A percentile compares a stretch with the other conserved stretches of the same genome.
Conservation (phyloP, 2,888 invertebrate genomes). For the Saturnia pavonia region DNA sequence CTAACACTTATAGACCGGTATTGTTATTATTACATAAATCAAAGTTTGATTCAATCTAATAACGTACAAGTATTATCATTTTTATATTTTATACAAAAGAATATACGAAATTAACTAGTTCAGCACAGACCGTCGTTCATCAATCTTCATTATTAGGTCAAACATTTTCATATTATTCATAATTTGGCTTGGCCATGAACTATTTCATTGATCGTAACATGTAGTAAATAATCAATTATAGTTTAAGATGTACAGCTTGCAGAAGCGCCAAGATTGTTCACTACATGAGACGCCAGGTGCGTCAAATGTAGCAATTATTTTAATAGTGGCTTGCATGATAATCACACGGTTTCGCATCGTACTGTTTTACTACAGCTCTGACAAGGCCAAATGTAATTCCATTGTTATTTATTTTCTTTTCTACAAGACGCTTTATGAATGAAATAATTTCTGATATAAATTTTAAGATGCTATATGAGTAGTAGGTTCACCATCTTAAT, state of each 20-base stretch:
- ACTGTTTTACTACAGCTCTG: not conserved
- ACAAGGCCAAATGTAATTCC: constrained; percentile 6
- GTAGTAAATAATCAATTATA: constrained; percentile 35
- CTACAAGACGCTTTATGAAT: not conserved
- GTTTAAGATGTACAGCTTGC: constrained; percentile 32
- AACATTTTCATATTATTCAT: constrained; percentile 21
- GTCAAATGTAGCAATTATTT: constrained; percentile 19
- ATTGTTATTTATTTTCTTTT: not conserved
- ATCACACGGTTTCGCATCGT: constrained; percentile 18
- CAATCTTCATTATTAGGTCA: constrained; percentile 17
- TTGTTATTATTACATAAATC: no score
- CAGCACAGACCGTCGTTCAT: not conserved
- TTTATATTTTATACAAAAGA: not conserved
- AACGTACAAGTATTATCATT: not conserved
- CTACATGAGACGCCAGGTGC: constrained; percentile 24
- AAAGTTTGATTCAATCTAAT: no score
- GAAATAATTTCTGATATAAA: not conserved
- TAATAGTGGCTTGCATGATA: constrained; percentile 19
- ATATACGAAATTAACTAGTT: not conserved
- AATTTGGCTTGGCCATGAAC: constrained; percentile 37
- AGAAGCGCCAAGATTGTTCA: constrained; percentile 36
- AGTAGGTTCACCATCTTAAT: not conserved
- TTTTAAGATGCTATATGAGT: not conserved
- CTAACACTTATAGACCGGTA: no score
- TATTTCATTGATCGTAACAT: constrained; percentile 39